phyloP scores from a whole-genome alignment of 2,797 vertebrate species.

The Orestias chungarensis region DNA sequence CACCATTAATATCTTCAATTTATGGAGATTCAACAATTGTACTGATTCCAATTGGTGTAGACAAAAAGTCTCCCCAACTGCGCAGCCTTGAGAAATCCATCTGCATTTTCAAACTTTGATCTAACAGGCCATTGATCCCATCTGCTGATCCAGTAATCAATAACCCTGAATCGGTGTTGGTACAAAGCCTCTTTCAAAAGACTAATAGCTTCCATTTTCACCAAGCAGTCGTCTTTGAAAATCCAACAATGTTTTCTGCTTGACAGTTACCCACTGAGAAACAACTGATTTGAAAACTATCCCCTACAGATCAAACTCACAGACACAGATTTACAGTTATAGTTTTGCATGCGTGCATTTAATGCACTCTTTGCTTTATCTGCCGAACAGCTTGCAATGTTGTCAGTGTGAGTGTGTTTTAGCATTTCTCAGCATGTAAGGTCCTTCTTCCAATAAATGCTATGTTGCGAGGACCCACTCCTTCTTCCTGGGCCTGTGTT shows the following conservation, averaged over 20 bases:
- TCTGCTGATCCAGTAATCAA: neutral
- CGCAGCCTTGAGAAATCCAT: neutral
- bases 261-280: constrained; percentile 27
- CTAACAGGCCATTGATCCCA: constrained; percentile 4
- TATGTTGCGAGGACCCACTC: no score
- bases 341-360: constrained; percentile 4
- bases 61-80: neutral
- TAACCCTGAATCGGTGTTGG: neutral
- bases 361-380: constrained; percentile 15
- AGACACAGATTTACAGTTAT: constrained; percentile 10
- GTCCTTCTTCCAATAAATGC: no score
- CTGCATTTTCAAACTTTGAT: neutral
- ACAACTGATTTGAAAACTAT: constrained; percentile 13
- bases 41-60: neutral
- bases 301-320: neutral
- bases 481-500: no score
- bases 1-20: neutral
- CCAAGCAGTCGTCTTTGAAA: constrained; percentile 48
- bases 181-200: constrained; percentile 36
- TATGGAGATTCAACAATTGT: neutral
- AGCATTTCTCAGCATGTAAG: constrained; percentile 1
- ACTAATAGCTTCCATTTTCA: constrained; percentile 58
- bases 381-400: constrained; percentile 26
- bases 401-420: constrained; percentile 15
- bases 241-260: constrained; percentile 27